These are phyloP conservation scores for Parnassius orleans DNA, from an alignment of 2,888 invertebrate species.

Conservation along the genomic window DNA sequence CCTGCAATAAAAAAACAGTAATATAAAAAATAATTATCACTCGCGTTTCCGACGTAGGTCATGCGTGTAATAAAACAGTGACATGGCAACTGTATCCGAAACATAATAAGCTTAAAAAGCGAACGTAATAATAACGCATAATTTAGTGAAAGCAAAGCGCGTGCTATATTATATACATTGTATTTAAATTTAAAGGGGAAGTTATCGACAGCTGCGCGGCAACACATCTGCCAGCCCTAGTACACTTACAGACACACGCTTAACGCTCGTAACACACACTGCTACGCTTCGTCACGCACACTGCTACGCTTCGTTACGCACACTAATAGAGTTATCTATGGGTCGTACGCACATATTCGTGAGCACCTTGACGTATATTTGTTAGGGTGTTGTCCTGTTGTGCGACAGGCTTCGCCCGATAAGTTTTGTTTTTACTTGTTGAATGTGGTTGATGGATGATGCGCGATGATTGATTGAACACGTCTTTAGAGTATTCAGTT, in stretches of 20 bases:
- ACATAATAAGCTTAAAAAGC: slow-evolving; percentile 57
- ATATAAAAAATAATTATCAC: slow-evolving; percentile 9
- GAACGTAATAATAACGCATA: slow-evolving; percentile 70
- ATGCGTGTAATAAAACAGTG: slow-evolving; percentile 28
- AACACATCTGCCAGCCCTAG: slow-evolving; percentile 69
- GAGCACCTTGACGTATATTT: slow-evolving; percentile 45
- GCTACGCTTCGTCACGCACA: slow-evolving; percentile 35
- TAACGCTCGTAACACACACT: slow-evolving; percentile 38
- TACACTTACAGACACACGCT: slow-evolving; percentile 41
- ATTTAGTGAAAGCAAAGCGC: slow-evolving; percentile 74
- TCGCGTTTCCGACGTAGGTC: slow-evolving; percentile 7
- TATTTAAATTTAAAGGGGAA: slow-evolving; percentile 55
- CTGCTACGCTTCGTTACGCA: slow-evolving; percentile 35
- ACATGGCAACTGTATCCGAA: slow-evolving; percentile 62
- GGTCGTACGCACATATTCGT: slow-evolving; percentile 35
- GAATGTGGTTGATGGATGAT: slow-evolving; percentile 76
- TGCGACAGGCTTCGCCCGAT: slow-evolving; percentile 55
- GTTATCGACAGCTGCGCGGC: slow-evolving; percentile 67
- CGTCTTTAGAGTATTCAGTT: slow-evolving; percentile 55
- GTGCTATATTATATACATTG: slow-evolving; percentile 67
- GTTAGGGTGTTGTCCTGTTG: slow-evolving; percentile 64
- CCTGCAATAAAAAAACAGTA: background rate
- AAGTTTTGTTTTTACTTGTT: slow-evolving; percentile 80
- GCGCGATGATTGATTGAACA: slow-evolving; percentile 69
- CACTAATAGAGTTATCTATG: slow-evolving; percentile 33